phyloP scores from a whole-genome alignment of 2,797 vertebrate genomes.

The Distichodus sexfasciatus region DNA sequence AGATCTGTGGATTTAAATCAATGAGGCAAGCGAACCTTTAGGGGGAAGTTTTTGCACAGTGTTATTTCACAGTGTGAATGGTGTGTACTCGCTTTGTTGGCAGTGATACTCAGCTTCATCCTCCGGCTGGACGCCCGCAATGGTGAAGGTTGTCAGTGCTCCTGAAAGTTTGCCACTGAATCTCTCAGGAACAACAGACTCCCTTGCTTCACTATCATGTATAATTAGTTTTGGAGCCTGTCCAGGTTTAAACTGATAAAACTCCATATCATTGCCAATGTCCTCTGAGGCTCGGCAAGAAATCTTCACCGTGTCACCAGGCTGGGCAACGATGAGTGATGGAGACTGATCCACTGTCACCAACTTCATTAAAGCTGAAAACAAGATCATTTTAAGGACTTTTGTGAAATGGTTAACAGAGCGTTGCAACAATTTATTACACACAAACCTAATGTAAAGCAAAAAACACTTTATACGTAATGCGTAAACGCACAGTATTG shows the following conservation, averaged over 20 bases:
- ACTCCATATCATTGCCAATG: background rate
- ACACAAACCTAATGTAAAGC: too few relatives aligned
- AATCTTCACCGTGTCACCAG: conserved; percentile 18
- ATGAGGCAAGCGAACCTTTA: too few relatives aligned
- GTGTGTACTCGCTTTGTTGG: background rate
- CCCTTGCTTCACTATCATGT: background rate
- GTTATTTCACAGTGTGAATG: background rate
- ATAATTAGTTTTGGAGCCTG: background rate
- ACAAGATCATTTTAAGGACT: too few relatives aligned
- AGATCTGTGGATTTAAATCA: too few relatives aligned
- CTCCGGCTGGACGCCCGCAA: background rate
- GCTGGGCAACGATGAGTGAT: conserved; percentile 11
- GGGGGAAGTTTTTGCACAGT: background rate
- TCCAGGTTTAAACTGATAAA: background rate
- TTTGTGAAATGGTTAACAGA: too few relatives aligned
- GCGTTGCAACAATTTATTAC: too few relatives aligned
- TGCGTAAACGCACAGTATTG: too few relatives aligned
- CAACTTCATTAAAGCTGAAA: background rate
- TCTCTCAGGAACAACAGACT: background rate
- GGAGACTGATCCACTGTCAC: conserved; percentile 28
- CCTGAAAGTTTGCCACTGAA: too few relatives aligned
- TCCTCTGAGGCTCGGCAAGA: conserved; percentile 14
- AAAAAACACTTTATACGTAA: too few relatives aligned
- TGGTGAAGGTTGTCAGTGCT: background rate
- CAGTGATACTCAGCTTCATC: conserved; percentile 1